Evolutionary conservation across 2,888 invertebrate genomes (phyloP).

Genomic region (Carterocephalus palaemon): DNA sequence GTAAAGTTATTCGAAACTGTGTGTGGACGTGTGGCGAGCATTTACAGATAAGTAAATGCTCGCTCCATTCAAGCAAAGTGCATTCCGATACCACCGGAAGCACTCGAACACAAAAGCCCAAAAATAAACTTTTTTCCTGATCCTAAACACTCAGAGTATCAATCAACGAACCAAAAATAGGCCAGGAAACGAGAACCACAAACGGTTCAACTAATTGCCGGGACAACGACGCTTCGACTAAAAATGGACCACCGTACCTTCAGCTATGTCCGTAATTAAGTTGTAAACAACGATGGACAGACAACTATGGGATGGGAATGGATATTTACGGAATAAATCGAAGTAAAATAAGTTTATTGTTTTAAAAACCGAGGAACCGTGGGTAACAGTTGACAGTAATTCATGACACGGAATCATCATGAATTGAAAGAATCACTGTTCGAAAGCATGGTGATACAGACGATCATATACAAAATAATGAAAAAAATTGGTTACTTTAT

Average conservation of each 20-base stretch:
- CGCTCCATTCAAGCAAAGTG: not conserved
- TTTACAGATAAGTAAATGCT: too few species aligned
- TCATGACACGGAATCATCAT: too few species aligned
- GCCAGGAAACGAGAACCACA: constrained; percentile 51
- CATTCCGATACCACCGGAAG: constrained; percentile 5
- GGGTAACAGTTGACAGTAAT: too few species aligned
- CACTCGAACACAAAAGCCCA: constrained; percentile 26
- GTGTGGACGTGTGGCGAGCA: too few species aligned
- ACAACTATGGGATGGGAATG: not conserved
- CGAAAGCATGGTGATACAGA: too few species aligned
- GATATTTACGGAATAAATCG: too few species aligned
- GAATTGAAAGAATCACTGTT: too few species aligned
- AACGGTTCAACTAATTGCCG: constrained; percentile 51
- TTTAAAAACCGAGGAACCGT: too few species aligned
- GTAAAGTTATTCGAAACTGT: too few species aligned
- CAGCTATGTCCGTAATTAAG: not conserved
- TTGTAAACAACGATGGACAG: constrained; percentile 4
- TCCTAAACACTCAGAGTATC: constrained; percentile 41
- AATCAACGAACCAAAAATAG: constrained; percentile 54
- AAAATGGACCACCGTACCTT: constrained; percentile 36
- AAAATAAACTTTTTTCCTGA: constrained; percentile 40
- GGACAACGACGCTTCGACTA: constrained; percentile 45
- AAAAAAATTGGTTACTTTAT: too few species aligned
- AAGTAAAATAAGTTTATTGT: too few species aligned
- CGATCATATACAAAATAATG: too few species aligned